Base-by-base conservation (phyloP, 2,113 vertebrate species). In the Chamaea fasciata region DNA sequence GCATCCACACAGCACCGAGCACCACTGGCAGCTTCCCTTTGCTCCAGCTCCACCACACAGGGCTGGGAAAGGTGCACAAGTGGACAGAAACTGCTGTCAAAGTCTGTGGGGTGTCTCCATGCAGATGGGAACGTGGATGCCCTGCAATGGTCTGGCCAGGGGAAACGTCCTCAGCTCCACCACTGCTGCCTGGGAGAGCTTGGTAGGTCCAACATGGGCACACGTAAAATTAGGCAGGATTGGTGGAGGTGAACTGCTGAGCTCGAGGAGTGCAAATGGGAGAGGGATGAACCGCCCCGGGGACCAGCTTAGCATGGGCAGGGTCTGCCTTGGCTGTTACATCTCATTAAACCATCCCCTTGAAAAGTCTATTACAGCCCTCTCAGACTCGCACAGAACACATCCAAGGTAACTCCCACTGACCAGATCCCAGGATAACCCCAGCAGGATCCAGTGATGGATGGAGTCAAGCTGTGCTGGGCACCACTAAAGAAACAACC, bases 21-120 rank as follows among this genome's bases (percentile, higher is more conserved):
- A 44, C 31, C 1, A 0, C 49, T 1, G 4, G 31, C 0, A 0
- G 57, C 49, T 33, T 71, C 37, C 9, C n/a, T 82, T 17, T 15
- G 49, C 59, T 52, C 39, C 82, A 67, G 85, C 64, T 41, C 53
- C 57, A 52, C 10, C 63, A 24, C 0, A 0, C 26, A 60, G 49
- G 35, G 35, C 9, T 33, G 65, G 60, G 53, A 41, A 75, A 41
- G 23, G 21, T 50, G 9, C 39, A 22, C 16, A 37, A 41, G 42
- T 1, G 49, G n/a, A 10, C 28, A 33, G 53, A 49, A 16, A 21
- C 5, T 3, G 1, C 41, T 71, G 30, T 11, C 52, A 31, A 30
- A 56, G 71, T 4, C 82, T 56, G 3, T 2, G 13, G 50, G 65
- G 37, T n/a, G 19, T 5, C 47, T n/a, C 65, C 18, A 1, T 4